These are phyloP conservation scores for Trichomalopsis sarcophagae DNA, from an alignment of 1,140 invertebrate species.

Conservation along the genomic window DNA sequence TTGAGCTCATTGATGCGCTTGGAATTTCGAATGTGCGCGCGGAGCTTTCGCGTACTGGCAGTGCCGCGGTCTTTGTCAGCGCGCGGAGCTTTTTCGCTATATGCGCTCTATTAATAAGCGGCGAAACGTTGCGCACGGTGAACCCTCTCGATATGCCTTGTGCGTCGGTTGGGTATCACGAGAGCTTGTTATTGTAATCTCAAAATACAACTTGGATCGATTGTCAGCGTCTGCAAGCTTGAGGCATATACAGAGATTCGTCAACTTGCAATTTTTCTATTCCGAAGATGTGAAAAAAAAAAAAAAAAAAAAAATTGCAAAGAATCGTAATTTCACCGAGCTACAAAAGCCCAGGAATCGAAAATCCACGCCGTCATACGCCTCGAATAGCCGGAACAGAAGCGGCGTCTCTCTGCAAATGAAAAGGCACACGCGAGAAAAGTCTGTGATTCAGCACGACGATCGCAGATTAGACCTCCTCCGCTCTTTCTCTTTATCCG, in stretches of 20 bases:
- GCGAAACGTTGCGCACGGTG: background rate
- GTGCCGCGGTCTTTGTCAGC: background rate
- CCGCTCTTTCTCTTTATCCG: background rate
- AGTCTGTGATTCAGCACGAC: slow-evolving; percentile 2
- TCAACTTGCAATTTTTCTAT: too few relatives aligned
- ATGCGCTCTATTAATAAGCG: background rate
- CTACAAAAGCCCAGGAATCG: too few relatives aligned
- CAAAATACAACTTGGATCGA: too few relatives aligned
- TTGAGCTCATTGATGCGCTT: background rate
- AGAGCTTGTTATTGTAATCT: too few relatives aligned
- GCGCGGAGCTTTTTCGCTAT: background rate
- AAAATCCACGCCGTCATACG: background rate
- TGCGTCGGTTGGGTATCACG: background rate
- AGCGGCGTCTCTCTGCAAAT: background rate
- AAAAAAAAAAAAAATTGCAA: too few relatives aligned
- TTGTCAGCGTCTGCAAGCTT: too few relatives aligned
- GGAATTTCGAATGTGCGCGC: background rate
- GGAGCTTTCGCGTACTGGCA: background rate
- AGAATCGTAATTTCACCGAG: too few relatives aligned
- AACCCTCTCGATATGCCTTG: slow-evolving; percentile 18
- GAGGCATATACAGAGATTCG: too few relatives aligned
- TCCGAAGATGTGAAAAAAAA: too few relatives aligned
- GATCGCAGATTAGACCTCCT: background rate
- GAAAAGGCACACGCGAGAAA: background rate
- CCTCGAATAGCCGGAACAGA: too few relatives aligned